Base-by-base conservation (phyloP, 1,140 invertebrate genomes). In the Ips nitidus region DNA sequence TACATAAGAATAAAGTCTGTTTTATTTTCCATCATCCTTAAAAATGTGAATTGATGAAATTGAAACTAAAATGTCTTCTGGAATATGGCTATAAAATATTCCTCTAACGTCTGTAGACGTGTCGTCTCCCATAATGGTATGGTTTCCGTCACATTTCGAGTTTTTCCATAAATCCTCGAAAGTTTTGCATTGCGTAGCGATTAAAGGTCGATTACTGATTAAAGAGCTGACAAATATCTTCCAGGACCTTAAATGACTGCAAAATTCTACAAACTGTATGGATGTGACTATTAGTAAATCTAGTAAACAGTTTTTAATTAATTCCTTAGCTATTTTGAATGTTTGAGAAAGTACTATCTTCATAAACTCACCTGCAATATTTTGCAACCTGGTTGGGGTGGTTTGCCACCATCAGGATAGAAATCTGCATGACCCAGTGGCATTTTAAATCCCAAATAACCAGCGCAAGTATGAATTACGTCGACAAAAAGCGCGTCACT, bases 401-500 rank as follows among this genome's bases (percentile, higher is more conserved):
- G 81, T 7, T 79, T 82, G 1, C 93, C 93, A 2, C 87, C 89
- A 77, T 94, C 94, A 0, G 92, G 92, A 82, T 91, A 94, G 76
- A 94, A 94, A 76, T 95, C 93, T 0, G 84, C 88, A 74, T 90
- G 85, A 1, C 92, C 92, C 2, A 90, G 77, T 2, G 86, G 85
- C 38, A 83, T 77, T 4, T 81, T 75, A 73, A 85, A 87, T 0
- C 90, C 90, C 37, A 88, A 81, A 36, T 87, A 79, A 1, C 89
- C 89, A 0, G 84, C 87, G 73, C 86, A 87, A 0, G 90, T 90
- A 75, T 93, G 91, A 69, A 94, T 90, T 1, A 91, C 84, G 76
- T 93, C 91, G 1, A 94, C 91, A 74, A 92, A 93, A 37, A 82
- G 75, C 0, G 91, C 91, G 78, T 93, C 91, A 3, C 78, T 85